Percentiles rank a stretch among this genome's conserved stretches.
phyloP scores from a whole-genome alignment of 2,888 invertebrate species.

The Parnassius orleans region DNA sequence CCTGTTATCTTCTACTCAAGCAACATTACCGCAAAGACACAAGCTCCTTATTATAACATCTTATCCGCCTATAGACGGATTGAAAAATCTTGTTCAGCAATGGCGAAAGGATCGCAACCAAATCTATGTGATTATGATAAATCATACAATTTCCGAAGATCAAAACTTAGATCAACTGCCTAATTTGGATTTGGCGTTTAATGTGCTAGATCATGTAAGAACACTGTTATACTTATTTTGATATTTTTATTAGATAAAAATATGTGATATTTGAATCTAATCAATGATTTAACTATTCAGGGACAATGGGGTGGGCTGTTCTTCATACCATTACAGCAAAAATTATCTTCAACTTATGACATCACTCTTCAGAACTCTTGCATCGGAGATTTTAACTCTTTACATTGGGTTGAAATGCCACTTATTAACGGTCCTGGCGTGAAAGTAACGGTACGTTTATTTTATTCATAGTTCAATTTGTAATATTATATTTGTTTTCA shows the following conservation, averaged over 20 bases:
- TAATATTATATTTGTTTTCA: not conserved
- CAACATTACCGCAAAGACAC: constrained; percentile 36
- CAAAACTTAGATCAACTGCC: constrained; percentile 42
- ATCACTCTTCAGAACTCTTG: constrained; percentile 36
- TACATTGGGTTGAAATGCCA: constrained; percentile 47
- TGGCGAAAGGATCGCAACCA: constrained; percentile 43
- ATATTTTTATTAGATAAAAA: constrained; percentile 12
- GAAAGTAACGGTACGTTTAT: constrained; percentile 44
- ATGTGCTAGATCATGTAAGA: constrained; percentile 44
- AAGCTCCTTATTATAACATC: constrained; percentile 41
- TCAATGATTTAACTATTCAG: constrained; percentile 31
- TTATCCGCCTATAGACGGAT: constrained; percentile 41
- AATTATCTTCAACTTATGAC: constrained; percentile 14
- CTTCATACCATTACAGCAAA: constrained; percentile 36
- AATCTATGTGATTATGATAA: constrained; percentile 44
- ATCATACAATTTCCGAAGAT: constrained; percentile 39
- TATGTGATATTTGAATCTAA: constrained; percentile 4
- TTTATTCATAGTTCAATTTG: not conserved
- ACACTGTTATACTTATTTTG: not conserved
- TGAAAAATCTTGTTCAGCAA: constrained; percentile 40
- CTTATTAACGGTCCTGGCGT: constrained; percentile 36
- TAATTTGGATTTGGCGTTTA: constrained; percentile 42
- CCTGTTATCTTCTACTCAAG: constrained; percentile 34
- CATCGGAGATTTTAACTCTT: constrained; percentile 44
- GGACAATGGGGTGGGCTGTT: constrained; percentile 46